phyloP scores from a whole-genome alignment of 2,888 invertebrate species.

The Plutella xylostella region DNA sequence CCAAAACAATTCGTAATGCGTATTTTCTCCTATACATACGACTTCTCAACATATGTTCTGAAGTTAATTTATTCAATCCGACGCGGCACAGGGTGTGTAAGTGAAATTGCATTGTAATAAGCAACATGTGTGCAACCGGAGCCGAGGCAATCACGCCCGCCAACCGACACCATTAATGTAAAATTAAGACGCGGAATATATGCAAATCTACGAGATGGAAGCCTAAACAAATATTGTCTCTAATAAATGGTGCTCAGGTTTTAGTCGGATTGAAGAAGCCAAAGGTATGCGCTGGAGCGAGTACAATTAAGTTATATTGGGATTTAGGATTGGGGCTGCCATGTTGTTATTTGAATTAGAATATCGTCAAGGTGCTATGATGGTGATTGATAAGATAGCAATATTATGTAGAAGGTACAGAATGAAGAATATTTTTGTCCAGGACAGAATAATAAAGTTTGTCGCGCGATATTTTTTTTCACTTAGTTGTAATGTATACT shows the following conservation, averaged over 20 bases:
- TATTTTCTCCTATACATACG: too few species aligned
- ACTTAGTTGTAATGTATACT: too few species aligned
- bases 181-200: slow-evolving; percentile 66
- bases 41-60: too few species aligned
- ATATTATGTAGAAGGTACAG: too few species aligned
- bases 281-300: background rate
- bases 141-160: slow-evolving; percentile 24
- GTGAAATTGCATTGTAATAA: slow-evolving; percentile 44
- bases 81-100: background rate
- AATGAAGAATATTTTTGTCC: too few species aligned
- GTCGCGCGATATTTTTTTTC: too few species aligned
- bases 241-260: slow-evolving; percentile 29
- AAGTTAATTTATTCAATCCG: slow-evolving; percentile 5
- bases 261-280: slow-evolving; percentile 14
- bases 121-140: slow-evolving; percentile 44
- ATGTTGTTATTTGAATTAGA: too few species aligned
- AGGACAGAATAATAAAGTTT: too few species aligned
- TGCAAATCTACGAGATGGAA: slow-evolving; percentile 44
- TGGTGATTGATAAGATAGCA: too few species aligned
- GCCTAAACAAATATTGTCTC: slow-evolving; percentile 46
- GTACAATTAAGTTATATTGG: slow-evolving; percentile 1
- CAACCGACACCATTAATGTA: slow-evolving; percentile 38
- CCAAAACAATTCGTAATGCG: too few species aligned
- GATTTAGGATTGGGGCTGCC: too few species aligned
- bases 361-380: too few species aligned